A percentile compares a stretch with the other conserved stretches of the same genome.
phyloP scores from a whole-genome alignment of 64 coral and sea anemone species.

The Porites australiensis region DNA sequence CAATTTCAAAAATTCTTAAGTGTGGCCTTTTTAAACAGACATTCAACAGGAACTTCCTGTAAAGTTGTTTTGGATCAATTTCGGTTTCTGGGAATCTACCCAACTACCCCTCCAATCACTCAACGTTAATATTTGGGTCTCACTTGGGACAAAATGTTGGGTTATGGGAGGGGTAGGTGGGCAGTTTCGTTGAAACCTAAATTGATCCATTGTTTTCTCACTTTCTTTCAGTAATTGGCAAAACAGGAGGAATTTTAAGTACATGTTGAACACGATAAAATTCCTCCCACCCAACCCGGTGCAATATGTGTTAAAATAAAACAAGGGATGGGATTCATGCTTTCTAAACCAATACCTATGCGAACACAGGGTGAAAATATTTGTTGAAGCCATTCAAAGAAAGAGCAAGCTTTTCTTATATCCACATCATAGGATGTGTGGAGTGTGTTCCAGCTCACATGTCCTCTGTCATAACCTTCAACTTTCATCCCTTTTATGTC shows the following conservation, averaged over 20 bases:
- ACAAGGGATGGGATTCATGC: slow-evolving; percentile 64
- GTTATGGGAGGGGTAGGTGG: no score
- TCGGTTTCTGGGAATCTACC: no score
- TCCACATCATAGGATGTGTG: neutral
- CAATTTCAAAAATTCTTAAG: no score
- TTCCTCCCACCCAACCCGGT: slow-evolving; percentile 69
- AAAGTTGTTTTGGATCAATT: no score
- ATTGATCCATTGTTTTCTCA: no score
- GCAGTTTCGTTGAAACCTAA: no score
- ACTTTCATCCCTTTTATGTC: neutral
- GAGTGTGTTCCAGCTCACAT: neutral
- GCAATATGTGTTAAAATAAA: slow-evolving; percentile 62
- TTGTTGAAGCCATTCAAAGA: slow-evolving; percentile 54
- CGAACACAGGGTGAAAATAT: slow-evolving; percentile 25
- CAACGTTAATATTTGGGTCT: no score
- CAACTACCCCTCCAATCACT: no score
- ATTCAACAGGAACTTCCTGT: no score
- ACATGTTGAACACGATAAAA: slow-evolving; percentile 21
- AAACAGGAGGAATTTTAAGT: neutral
- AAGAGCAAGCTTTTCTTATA: slow-evolving; percentile 15
- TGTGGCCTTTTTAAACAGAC: no score
- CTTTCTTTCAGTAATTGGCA: no score
- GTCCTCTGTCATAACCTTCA: neutral
- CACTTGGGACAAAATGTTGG: no score
- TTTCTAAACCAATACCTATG: slow-evolving; percentile 16